phyloP scores from a whole-genome alignment of 2,797 vertebrate species.

The Darevskia mixta region DNA sequence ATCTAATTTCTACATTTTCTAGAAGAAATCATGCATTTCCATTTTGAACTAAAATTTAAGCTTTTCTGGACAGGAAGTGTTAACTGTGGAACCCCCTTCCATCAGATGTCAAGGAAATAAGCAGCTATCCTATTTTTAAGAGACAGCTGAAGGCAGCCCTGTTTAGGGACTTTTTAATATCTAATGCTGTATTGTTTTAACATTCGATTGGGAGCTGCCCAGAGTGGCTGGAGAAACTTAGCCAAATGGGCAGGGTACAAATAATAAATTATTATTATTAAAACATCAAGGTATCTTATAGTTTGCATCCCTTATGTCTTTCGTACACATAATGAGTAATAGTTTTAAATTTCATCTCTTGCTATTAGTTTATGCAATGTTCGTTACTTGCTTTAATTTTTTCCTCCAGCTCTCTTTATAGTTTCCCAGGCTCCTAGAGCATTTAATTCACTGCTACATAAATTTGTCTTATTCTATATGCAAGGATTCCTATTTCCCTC shows the following conservation, averaged over 20 bases:
- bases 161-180: too few species aligned
- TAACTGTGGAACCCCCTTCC: too few species aligned
- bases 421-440: background rate
- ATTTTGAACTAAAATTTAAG: background rate
- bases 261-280: too few species aligned
- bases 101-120: too few species aligned
- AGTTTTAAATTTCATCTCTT: background rate
- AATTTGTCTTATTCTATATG: background rate
- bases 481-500: background rate
- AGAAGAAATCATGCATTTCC: background rate
- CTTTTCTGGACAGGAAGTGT: background rate
- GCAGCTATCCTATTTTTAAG: too few species aligned
- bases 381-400: background rate
- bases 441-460: background rate
- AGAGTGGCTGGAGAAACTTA: too few species aligned
- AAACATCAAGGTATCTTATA: background rate
- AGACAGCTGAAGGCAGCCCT: too few species aligned
- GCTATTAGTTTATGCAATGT: background rate
- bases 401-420: background rate
- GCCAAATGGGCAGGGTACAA: too few species aligned
- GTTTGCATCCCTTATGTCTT: background rate
- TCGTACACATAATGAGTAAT: background rate
- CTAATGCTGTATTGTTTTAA: too few species aligned
- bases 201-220: too few species aligned
- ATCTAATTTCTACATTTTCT: background rate